Evolutionary conservation across 2,113 vertebrate species (phyloP), one percentile per base, ranked within the genome.

Genomic region (Lagopus leucura): DNA sequence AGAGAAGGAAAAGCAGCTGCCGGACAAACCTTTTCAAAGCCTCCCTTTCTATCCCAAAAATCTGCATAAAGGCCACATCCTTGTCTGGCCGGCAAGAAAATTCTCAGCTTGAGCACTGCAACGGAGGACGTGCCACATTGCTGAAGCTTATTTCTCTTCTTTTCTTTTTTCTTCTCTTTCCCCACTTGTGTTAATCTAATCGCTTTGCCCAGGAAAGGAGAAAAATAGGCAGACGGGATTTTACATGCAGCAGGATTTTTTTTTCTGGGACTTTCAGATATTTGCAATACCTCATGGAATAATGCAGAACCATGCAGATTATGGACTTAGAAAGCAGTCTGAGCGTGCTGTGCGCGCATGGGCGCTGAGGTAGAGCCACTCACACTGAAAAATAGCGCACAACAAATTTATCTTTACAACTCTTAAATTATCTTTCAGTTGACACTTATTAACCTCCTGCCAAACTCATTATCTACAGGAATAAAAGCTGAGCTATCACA

Each of bases 401-500:
- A 96, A 93, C 94, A 95, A 82, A 92, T 96, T 94, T 96, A 94
- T 97, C 96, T 97, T 93, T 97, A 93, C 92, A 95, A 94, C 95
- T 97, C 90, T 65, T 87, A 92, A 96, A 96, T 96, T 93, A 93
- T 95, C 94, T 97, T 96, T 90, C 90, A 52, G 95, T 89, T 96
- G 96, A 92, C 95, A 95, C 93, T 95, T 96, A 97, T 95, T 97
- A 97, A 97, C 95, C 96, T 97, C 86, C 94, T 95, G 96, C 96
- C 95, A 97, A 95, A 97, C 92, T 97, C 95, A 95, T 97, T 96
- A 97, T 95, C 96, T 80, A 79, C 3, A 32, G 76, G 96, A 89
- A 90, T 93, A 94, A 93, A 96, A 85, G 74, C 77, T 5, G 0
- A 77, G 94, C 93, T 82, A 73, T 89, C 93, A 87, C 58, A 66